phyloP scores from a whole-genome alignment of 2,797 vertebrate species.

The Atherinosoma microstoma region DNA sequence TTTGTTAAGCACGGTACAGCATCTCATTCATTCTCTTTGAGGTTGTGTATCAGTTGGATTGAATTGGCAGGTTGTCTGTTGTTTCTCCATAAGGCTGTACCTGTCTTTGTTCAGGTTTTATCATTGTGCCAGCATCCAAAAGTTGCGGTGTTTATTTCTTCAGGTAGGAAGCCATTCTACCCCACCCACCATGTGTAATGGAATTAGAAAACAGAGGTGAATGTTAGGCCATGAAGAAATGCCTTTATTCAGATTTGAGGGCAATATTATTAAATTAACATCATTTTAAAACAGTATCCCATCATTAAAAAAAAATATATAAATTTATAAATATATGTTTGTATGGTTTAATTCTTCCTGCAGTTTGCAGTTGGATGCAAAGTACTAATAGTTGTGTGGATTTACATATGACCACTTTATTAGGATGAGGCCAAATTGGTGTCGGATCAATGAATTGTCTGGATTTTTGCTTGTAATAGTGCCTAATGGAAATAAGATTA shows the following conservation, averaged over 20 bases:
- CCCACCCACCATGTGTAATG: conserved; percentile 18
- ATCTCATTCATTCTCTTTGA: conserved; percentile 36
- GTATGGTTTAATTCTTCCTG: background rate
- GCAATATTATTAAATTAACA: conserved; percentile 51
- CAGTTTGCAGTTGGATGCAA: conserved; percentile 38
- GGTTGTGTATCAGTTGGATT: conserved; percentile 9
- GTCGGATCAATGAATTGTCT: conserved; percentile 49
- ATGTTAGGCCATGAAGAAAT: conserved; percentile 34
- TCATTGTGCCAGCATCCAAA: conserved; percentile 1
- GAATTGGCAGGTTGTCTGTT: background rate
- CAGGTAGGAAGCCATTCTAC: background rate
- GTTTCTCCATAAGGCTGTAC: background rate
- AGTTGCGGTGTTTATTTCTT: conserved; percentile 22
- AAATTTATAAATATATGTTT: conserved; percentile 25
- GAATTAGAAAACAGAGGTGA: conserved; percentile 26
- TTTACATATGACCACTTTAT: conserved; percentile 3
- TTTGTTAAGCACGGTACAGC: conserved; percentile 16
- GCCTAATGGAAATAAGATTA: conserved; percentile 27
- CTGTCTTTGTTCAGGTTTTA: conserved; percentile 1
- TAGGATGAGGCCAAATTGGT: conserved; percentile 35
- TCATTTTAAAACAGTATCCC: background rate
- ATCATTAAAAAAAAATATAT: conserved; percentile 22
- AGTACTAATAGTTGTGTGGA: conserved; percentile 47
- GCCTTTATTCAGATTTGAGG: conserved; percentile 48
- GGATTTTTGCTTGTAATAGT: conserved; percentile 15